Conservation (phyloP, 2,113 vertebrate genomes). For the Seriola rivoliana region DNA sequence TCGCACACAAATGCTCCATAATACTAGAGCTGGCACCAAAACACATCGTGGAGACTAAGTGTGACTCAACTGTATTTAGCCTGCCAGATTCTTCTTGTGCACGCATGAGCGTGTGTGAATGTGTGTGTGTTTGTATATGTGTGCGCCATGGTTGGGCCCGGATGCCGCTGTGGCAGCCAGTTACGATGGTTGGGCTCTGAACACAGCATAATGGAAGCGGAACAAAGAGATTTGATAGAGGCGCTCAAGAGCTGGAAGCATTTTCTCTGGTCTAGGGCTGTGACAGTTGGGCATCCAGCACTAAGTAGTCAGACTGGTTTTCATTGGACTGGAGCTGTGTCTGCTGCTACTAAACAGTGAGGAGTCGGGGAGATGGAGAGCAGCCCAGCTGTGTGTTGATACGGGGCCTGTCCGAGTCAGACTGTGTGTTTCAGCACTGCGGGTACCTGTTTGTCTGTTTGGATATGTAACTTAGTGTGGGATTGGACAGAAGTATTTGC, state of each 20-base stretch:
- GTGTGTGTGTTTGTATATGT: slow-evolving; percentile 14
- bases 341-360: slow-evolving; percentile 58
- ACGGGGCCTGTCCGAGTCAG: slow-evolving; percentile 10
- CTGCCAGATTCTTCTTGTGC: slow-evolving; percentile 67
- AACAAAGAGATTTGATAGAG: slow-evolving; percentile 78
- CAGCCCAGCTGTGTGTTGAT: slow-evolving; percentile 32
- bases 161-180: slow-evolving; percentile 70
- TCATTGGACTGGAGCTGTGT: slow-evolving; percentile 67
- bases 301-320: slow-evolving; percentile 72
- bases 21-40: slow-evolving; percentile 69
- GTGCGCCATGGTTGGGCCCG: slow-evolving; percentile 43
- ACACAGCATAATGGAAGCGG: slow-evolving; percentile 70
- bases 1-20: slow-evolving; percentile 66
- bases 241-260: slow-evolving; percentile 71
- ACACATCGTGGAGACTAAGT: slow-evolving; percentile 65
- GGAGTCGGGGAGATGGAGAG: slow-evolving; percentile 36
- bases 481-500: background rate
- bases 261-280: slow-evolving; percentile 68
- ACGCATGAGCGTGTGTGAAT: background rate
- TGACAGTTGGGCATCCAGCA: slow-evolving; percentile 73
- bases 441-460: slow-evolving; percentile 2
- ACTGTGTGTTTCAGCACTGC: slow-evolving; percentile 16
- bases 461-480: slow-evolving; percentile 1
- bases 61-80: slow-evolving; percentile 74
- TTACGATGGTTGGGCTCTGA: slow-evolving; percentile 68